These are phyloP conservation scores for Ianthella basta DNA, from an alignment of 37 sponge, comb jelly and placozoan species.

Conservation along the genomic window DNA sequence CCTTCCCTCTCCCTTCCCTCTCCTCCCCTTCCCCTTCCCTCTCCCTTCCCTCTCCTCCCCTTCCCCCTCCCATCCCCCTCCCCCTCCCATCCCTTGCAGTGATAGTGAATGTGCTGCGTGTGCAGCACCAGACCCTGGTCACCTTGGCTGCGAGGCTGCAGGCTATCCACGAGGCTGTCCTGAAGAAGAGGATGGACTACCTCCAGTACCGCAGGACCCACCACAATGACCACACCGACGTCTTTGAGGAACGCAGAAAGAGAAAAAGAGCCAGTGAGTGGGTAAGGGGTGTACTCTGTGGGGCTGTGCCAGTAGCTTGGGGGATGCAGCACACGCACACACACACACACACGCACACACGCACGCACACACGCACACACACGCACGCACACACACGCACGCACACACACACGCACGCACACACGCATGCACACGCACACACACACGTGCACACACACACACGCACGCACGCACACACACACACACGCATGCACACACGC, in stretches of 20 bases:
- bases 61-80: no score
- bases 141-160: constrained; percentile 72
- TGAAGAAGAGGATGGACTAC: constrained; percentile 64
- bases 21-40: no score
- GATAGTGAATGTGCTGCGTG: constrained; percentile 53
- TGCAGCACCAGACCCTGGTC: constrained; percentile 75
- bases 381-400: constrained; percentile 5
- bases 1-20: no score
- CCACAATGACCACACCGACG: constrained; percentile 71
- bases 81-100: constrained; percentile 25
- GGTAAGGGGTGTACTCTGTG: not conserved
- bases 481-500: constrained; percentile 22
- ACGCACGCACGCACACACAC: constrained; percentile 34
- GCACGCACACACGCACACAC: not conserved
- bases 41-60: no score
- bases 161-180: constrained; percentile 61
- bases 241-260: constrained; percentile 61
- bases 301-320: not conserved
- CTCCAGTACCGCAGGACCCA: constrained; percentile 55
- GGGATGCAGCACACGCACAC: no score
- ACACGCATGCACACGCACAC: constrained; percentile 7
- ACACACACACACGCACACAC: not conserved
- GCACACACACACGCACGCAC: constrained; percentile 7
- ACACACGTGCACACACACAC: constrained; percentile 27
- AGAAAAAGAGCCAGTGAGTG: constrained; percentile 28